A percentile compares a stretch with the other conserved stretches of the same genome.
phyloP scores from a whole-genome alignment of 2,888 invertebrate genomes.

The Tenthredo amoena region DNA sequence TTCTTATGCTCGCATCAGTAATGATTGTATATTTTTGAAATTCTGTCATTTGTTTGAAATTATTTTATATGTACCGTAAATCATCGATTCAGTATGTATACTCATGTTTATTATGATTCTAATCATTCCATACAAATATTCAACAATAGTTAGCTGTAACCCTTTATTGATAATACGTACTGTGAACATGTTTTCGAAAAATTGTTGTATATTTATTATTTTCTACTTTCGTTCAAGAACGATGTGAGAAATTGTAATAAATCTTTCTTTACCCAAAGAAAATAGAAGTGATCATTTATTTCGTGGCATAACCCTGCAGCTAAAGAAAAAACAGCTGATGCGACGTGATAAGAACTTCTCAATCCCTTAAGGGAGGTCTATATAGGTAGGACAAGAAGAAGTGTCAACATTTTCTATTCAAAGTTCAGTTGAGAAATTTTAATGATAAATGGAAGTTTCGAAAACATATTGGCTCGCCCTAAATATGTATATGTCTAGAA shows the following conservation, averaged over 20 bases:
- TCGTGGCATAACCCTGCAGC: background rate
- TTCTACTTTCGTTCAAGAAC: background rate
- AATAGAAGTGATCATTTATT: background rate
- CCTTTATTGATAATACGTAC: background rate
- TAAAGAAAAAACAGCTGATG: background rate
- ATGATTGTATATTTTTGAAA: constrained; percentile 12
- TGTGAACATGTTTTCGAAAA: background rate
- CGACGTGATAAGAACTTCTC: background rate
- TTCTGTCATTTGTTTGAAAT: constrained; percentile 7
- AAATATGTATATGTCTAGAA: too few species aligned
- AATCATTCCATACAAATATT: background rate
- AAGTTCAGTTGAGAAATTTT: background rate
- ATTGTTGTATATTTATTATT: constrained; percentile 8
- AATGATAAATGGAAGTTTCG: background rate
- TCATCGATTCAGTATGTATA: background rate
- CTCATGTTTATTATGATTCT: background rate
- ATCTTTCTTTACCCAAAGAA: constrained; percentile 38
- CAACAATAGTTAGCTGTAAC: background rate
- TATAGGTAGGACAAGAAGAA: background rate
- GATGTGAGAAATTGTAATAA: constrained; percentile 33
- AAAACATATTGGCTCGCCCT: too few species aligned
- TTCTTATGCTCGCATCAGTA: background rate
- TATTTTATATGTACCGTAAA: constrained; percentile 3
- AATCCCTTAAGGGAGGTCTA: background rate
- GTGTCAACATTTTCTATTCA: background rate